Percentiles rank a stretch among this genome's conserved stretches.
Evolutionary conservation across 2,888 invertebrate genomes (phyloP).

Genomic region (Coelogynopora nodosa): DNA sequence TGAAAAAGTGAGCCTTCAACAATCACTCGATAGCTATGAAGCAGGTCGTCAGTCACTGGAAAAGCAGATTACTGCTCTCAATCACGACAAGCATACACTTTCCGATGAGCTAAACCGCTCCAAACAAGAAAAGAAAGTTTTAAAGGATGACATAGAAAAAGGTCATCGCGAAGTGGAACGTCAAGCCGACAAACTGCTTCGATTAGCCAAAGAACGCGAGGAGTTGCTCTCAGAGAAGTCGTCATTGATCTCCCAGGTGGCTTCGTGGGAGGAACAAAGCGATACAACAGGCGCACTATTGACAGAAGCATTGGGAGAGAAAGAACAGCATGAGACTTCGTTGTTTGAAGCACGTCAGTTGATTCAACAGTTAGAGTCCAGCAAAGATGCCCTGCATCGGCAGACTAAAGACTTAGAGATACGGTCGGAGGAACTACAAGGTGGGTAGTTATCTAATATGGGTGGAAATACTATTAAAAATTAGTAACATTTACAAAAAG

Average conservation of each 20-base stretch:
- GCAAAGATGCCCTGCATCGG: background rate
- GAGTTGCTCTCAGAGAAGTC: background rate
- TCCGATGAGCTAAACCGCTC: background rate
- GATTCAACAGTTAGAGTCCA: background rate
- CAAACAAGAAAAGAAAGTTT: background rate
- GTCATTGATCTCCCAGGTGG: background rate
- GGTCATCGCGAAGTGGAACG: background rate
- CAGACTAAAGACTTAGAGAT: background rate
- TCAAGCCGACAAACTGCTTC: background rate
- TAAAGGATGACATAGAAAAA: background rate
- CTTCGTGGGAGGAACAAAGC: background rate
- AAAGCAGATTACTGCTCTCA: background rate
- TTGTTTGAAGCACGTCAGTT: background rate
- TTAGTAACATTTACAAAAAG: no score
- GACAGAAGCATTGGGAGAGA: background rate
- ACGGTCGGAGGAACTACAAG: background rate
- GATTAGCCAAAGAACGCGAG: background rate
- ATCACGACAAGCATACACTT: background rate
- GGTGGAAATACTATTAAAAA: no score
- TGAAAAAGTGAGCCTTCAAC: background rate
- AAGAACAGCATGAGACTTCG: constrained; percentile 5
- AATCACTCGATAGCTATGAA: background rate
- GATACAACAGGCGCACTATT: background rate
- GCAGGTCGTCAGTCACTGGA: background rate
- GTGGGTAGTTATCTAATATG: background rate